Base-by-base conservation (phyloP, 1,140 invertebrate genomes). In the Drosophila asahinai region DNA sequence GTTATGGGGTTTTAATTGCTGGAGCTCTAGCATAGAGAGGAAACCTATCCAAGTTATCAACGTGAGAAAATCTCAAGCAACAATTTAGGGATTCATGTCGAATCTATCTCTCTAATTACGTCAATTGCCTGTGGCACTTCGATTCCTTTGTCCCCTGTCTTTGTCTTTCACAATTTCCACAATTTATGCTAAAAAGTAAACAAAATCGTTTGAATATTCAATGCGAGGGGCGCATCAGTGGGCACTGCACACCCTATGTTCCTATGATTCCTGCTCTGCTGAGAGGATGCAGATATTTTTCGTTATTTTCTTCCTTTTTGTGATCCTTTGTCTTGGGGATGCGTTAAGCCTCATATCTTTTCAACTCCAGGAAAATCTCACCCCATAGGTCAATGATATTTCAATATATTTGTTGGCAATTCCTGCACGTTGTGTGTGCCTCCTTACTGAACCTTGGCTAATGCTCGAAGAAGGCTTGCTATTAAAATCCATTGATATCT, bases 181-280 rank as follows among this genome's bases (percentile, higher is more conserved):
- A 64, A 81, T 89, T 89, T 89, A 89, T 90, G 84, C 70, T 90
- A 76, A 89, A 89, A 90, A 65, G 78, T 79, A 89, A 90, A 90
- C 67, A 90, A 67, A 89, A 76, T 27, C 59, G 63, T 84, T 89
- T 84, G 86, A 89, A 89, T 89, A 83, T 83, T 87, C 72, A 72
- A 67, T 54, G 42, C 17, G 22, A 27, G 55, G 70, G 72, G 45
- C 77, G 43, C 71, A 36, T 70, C 59, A 64, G 57, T 43, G 51
- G 64, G 77, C 58, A 30, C 27, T 12, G 15, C 62, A 55, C 61
- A 72, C 84, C 80, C 84, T 57, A 47, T 62, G 52, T 65, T 48
- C 49, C 14, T 45, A 38, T 48, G 72, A 30, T 62, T 11, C 14
- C 5, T 62, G 8, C 60, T 54, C 12, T 43, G 30, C 4, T 2